A percentile compares a stretch with the other conserved stretches of the same genome.
phyloP scores from a whole-genome alignment of 1,140 invertebrate species.

The Atopsyche davidsoni region DNA sequence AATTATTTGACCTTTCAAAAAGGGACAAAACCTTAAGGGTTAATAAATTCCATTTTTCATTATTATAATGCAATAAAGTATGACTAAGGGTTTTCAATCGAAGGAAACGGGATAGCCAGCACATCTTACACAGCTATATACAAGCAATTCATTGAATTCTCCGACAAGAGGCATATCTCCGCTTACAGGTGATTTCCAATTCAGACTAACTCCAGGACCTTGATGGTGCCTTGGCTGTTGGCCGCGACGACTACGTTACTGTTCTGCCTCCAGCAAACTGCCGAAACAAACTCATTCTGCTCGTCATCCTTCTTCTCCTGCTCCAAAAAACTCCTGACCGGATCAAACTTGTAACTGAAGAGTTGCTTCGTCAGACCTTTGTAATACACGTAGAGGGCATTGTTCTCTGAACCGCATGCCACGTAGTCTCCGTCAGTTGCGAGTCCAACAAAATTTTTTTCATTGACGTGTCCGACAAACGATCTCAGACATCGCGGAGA shows the following conservation, averaged over 20 bases:
- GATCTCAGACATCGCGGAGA: constrained; percentile 74
- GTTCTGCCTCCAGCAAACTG: constrained; percentile 87
- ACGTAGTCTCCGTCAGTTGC: constrained; percentile 93
- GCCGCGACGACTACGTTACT: constrained; percentile 88
- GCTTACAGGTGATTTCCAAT: no score
- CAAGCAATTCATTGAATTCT: no score
- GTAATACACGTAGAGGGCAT: constrained; percentile 91
- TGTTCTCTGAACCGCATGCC: constrained; percentile 94
- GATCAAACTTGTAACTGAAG: constrained; percentile 85
- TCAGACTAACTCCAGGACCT: constrained; percentile 74
- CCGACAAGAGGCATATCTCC: no score
- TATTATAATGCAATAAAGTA: no score
- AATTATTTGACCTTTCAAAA: no score
- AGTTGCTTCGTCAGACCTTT: constrained; percentile 84
- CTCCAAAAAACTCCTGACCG: constrained; percentile 73
- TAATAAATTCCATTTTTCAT: no score
- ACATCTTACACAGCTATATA: no score
- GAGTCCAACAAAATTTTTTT: constrained; percentile 97
- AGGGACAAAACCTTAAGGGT: no score
- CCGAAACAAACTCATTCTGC: constrained; percentile 90
- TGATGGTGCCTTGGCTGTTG: constrained; percentile 92
- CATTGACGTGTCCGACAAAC: constrained; percentile 91
- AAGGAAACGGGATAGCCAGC: no score
- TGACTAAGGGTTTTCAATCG: no score
- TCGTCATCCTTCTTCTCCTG: constrained; percentile 71